These are phyloP conservation scores for Trichonephila clavipes DNA, from an alignment of 1,140 invertebrate species.

Conservation along the genomic window DNA sequence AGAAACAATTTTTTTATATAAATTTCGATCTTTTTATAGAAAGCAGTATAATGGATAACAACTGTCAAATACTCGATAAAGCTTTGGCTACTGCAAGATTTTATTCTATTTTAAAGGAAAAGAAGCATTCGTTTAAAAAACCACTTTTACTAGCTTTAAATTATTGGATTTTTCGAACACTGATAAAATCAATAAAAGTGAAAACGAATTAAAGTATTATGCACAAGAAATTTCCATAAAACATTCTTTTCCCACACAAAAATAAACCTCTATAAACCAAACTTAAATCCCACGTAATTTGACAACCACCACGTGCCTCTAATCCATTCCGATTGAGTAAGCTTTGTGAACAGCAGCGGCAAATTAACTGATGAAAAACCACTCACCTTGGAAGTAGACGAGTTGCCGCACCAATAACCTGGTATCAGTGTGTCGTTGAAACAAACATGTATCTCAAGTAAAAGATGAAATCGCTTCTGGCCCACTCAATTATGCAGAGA, in stretches of 20 bases:
- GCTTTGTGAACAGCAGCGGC: neutral
- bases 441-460: neutral
- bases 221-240: neutral
- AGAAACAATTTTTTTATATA: too few species aligned
- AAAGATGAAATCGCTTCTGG: conserved; percentile 54
- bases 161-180: too few species aligned
- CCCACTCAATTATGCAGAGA: conserved; percentile 31
- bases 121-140: too few species aligned
- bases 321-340: neutral
- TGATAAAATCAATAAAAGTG: neutral
- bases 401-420: conserved; percentile 46
- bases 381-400: conserved; percentile 1
- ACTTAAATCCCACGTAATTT: neutral
- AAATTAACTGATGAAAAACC: neutral
- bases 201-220: neutral
- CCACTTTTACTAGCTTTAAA: too few species aligned
- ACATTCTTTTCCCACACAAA: neutral
- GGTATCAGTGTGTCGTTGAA: conserved; percentile 30
- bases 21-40: too few species aligned
- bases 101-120: too few species aligned
- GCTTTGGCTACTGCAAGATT: too few species aligned
- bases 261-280: neutral
- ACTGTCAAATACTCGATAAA: too few species aligned
- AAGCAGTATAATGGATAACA: too few species aligned
- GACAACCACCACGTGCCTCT: neutral